Base-by-base conservation (phyloP, 2,113 vertebrate genomes). In the Lepus americanus region DNA sequence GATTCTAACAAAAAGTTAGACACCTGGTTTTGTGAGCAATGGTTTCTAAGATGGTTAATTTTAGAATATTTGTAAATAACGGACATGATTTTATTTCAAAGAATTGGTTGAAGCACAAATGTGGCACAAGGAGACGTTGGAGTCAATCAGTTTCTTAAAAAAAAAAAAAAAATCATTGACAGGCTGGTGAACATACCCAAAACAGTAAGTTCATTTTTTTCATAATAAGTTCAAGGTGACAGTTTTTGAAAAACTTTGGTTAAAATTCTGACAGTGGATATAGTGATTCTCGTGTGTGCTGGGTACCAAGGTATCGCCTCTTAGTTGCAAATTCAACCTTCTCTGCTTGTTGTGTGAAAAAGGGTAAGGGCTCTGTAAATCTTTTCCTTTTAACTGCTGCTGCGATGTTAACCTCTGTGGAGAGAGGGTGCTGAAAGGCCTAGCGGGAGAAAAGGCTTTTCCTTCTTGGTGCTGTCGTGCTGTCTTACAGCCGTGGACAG, bases 1-100 rank as follows among this genome's bases (percentile, higher is more conserved):
- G 67, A 63, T 87, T 76, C 83, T 72, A 69, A 88, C 80, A 94
- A 67, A 87, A 91, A 74, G 39, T 84, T 63, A 36, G 59, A 64
- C 12, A 63, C 7, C 10, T 72, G n/a, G n/a, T 63, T 87, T 88
- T 91, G 72, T 74, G 16, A 77, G 70, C 29, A 82, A 59, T 13
- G 66, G 7, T 27, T 87, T 77, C 59, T 73, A 72, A 53, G 55
- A 33, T 17, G 70, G 73, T 36, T 66, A 66, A 76, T 78, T 91
- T 51, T 49, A 85, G 84, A 93, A 55, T 64, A 79, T 27, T 79
- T 44, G 19, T 59, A 79, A 96, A 82, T 66, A 44, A 76, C 79
- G 33, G 6, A 72, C 36, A n/a, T 78, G 78, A 67, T 85, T 93
- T 90, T 87, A 29, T 72, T 90, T 72, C 63, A 51, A 81, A 72